Conservation (phyloP, 2,113 vertebrate genomes). For the Sinocyclocheilus anshuiensis region DNA sequence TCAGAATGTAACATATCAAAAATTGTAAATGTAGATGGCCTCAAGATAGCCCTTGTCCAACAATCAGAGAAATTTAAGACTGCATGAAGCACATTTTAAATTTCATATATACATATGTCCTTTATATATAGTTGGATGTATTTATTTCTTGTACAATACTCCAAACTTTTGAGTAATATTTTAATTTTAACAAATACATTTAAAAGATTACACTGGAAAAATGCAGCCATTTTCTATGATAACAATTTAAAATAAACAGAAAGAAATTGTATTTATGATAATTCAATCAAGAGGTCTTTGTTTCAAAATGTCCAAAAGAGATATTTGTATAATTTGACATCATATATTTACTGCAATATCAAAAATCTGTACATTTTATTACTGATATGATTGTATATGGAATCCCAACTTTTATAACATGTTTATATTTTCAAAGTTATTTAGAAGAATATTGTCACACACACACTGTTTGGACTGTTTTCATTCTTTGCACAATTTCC, state of each 20-base stretch:
- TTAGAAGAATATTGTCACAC: not conserved
- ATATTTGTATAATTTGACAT: not conserved
- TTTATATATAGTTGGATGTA: not conserved
- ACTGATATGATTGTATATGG: not conserved
- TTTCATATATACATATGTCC: not conserved
- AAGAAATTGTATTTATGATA: not conserved
- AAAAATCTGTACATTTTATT: not conserved
- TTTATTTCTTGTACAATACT: not conserved
- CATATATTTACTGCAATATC: not conserved
- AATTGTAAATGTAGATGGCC: not conserved
- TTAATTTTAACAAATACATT: not conserved
- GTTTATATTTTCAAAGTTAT: not conserved
- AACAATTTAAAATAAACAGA: not conserved
- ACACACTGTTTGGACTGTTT: too few relatives aligned
- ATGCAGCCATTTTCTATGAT: not conserved
- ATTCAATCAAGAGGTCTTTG: not conserved
- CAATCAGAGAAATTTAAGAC: not conserved
- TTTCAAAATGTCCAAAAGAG: not conserved
- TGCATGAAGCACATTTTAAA: too few relatives aligned
- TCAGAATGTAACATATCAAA: conserved; percentile 76
- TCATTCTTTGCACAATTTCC: too few relatives aligned
- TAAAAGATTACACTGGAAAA: not conserved
- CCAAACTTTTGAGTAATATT: not conserved
- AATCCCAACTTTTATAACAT: not conserved
- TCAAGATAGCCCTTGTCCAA: not conserved